Conservation (phyloP, 2,888 invertebrate species). For the Caenorhabditis plicata region DNA sequence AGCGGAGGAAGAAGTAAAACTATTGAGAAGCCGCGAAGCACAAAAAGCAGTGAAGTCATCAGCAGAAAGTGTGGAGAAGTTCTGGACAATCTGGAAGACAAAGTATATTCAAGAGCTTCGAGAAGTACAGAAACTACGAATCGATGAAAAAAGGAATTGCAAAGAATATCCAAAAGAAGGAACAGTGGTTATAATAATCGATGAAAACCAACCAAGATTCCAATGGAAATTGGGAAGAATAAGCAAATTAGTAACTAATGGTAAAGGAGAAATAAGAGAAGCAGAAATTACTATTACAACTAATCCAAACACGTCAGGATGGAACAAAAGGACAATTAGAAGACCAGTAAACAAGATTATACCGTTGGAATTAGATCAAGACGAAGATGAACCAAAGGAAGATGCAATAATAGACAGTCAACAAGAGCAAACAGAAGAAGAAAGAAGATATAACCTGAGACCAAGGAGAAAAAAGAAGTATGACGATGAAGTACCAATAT, state of each 20-base stretch:
- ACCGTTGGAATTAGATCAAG: slow-evolving; percentile 3
- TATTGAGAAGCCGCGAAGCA: neutral
- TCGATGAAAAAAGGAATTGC: neutral
- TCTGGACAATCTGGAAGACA: neutral
- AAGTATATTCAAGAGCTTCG: too few species aligned
- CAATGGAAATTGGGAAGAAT: slow-evolving; percentile 1
- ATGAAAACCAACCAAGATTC: neutral
- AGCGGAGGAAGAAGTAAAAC: neutral
- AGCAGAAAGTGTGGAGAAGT: neutral
- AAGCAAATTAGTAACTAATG: neutral
- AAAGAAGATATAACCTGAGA: neutral
- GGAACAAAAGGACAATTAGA: neutral
- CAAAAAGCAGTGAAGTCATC: neutral
- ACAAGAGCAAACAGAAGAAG: neutral
- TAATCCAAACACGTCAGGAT: neutral
- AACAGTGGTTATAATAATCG: neutral
- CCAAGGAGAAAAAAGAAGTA: too few species aligned
- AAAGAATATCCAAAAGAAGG: neutral
- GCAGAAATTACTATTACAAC: neutral
- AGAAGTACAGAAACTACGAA: too few species aligned
- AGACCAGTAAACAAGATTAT: neutral
- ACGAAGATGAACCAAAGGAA: neutral
- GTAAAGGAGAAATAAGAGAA: slow-evolving; percentile 2
- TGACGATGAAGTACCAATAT: too few species aligned
- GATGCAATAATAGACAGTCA: neutral